phyloP scores from a whole-genome alignment of 2,888 invertebrate species.

The Phania funesta region DNA sequence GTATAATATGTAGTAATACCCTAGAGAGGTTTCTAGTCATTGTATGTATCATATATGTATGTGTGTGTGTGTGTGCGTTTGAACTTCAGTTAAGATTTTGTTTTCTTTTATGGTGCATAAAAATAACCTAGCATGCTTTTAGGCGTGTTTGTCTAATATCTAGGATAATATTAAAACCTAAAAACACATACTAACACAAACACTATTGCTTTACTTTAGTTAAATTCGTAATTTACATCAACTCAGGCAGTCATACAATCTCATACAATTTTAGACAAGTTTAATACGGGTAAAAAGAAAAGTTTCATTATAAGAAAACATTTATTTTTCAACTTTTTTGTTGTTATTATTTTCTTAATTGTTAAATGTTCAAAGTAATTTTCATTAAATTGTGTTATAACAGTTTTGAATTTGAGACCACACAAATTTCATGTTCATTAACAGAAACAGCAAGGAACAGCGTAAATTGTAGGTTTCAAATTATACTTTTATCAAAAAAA shows the following conservation, averaged over 20 bases:
- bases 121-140: constrained; percentile 60
- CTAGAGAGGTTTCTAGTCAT: constrained; percentile 20
- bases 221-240: background rate
- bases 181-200: background rate
- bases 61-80: background rate
- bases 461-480: no score
- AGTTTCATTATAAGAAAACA: background rate
- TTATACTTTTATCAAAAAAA: no score
- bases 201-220: background rate
- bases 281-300: background rate
- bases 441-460: no score
- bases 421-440: no score
- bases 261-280: background rate
- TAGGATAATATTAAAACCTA: constrained; percentile 57
- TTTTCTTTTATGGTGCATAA: constrained; percentile 48
- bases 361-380: background rate
- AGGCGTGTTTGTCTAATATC: constrained; percentile 62
- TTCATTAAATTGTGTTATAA: background rate
- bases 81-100: constrained; percentile 19
- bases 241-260: background rate
- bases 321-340: background rate
- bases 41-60: background rate
- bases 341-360: constrained; percentile 6
- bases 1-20: constrained; percentile 35
- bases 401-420: no score